Conservation (phyloP, 2,888 invertebrate species). For the Bruchidius siliquastri region DNA sequence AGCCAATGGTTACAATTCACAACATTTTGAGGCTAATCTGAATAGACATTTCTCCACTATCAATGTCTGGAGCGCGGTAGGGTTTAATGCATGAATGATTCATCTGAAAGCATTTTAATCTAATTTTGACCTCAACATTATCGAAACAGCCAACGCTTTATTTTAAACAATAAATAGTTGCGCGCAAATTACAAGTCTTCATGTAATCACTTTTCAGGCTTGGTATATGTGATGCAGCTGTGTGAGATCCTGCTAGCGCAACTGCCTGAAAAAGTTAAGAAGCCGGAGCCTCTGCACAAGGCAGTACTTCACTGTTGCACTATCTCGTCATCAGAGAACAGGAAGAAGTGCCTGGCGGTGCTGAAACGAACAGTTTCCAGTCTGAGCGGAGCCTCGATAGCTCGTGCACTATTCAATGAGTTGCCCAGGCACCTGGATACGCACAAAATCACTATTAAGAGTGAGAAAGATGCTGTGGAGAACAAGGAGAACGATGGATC, state of each 20-base stretch:
- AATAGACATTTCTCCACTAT: no score
- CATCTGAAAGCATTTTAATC: no score
- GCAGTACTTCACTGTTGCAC: constrained; percentile 68
- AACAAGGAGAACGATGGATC: constrained; percentile 52
- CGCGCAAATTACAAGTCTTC: no score
- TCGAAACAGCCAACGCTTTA: no score
- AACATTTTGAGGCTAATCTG: no score
- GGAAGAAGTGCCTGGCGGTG: constrained; percentile 58
- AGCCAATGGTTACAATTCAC: no score
- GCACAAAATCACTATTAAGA: constrained; percentile 51
- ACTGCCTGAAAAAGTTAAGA: constrained; percentile 63
- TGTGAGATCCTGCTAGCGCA: constrained; percentile 68
- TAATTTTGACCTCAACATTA: no score
- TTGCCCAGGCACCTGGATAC: constrained; percentile 62
- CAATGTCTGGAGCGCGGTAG: no score
- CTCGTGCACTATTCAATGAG: constrained; percentile 61
- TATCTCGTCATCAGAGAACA: constrained; percentile 49
- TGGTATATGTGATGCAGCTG: constrained; percentile 67
- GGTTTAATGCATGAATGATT: no score
- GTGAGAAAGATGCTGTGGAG: constrained; percentile 39
- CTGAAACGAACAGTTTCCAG: constrained; percentile 58
- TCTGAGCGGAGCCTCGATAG: constrained; percentile 55
- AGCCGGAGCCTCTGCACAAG: constrained; percentile 60
- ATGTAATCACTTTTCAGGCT: constrained; percentile 42
- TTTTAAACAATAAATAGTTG: no score